phyloP scores from a whole-genome alignment of 2,113 vertebrate species.

The Terrapene triunguis region DNA sequence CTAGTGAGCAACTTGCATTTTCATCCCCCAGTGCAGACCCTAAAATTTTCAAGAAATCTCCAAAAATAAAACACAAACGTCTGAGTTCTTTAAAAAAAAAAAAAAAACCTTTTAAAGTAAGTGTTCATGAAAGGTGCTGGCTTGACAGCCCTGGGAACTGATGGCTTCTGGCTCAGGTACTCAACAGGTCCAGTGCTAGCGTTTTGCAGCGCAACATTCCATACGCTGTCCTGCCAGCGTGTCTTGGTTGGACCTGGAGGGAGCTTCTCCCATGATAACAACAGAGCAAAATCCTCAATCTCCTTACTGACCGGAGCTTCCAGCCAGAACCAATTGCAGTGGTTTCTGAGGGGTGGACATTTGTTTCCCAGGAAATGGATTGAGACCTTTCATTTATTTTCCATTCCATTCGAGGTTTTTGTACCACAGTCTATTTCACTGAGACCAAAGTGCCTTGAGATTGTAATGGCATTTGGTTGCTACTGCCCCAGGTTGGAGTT shows the following conservation, averaged over 20 bases:
- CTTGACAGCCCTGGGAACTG: not conserved
- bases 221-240: too few species aligned
- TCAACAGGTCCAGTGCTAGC: not conserved
- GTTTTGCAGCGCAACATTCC: not conserved
- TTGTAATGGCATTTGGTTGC: not conserved
- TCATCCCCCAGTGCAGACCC: conserved; percentile 37
- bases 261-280: not conserved
- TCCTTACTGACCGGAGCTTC: not conserved
- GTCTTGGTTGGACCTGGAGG: not conserved
- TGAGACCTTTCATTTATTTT: not conserved
- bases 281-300: not conserved
- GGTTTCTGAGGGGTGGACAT: not conserved
- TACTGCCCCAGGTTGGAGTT: too few species aligned
- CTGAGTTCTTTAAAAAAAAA: not conserved
- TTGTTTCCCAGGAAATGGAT: not conserved
- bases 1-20: conserved; percentile 16
- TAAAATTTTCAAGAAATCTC: not conserved
- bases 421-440: not conserved
- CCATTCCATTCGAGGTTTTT: not conserved
- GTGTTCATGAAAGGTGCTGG: not conserved
- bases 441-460: not conserved
- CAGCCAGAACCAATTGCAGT: not conserved
- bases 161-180: not conserved
- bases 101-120: too few species aligned
- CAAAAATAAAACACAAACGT: not conserved